phyloP scores from a whole-genome alignment of 2,888 invertebrate genomes.

The Sphecodes monilicornis region DNA sequence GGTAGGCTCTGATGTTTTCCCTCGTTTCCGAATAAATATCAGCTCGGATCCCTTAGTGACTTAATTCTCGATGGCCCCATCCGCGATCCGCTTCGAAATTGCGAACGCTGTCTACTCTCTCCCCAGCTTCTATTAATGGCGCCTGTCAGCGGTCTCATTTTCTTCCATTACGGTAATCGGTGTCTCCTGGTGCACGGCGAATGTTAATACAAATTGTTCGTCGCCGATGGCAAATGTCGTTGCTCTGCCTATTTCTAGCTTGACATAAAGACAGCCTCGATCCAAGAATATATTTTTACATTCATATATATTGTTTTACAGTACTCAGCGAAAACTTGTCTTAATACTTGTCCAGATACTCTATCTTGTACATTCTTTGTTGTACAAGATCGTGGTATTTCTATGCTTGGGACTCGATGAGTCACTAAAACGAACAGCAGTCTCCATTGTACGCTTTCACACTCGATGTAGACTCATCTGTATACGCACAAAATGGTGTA shows the following conservation, averaged over 20 bases:
- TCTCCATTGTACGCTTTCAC: no score
- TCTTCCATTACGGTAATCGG: constrained; percentile 44
- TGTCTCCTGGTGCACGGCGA: neutral
- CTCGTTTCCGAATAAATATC: neutral
- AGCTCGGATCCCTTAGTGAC: constrained; percentile 26
- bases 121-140: constrained; percentile 42
- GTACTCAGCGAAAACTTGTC: no score
- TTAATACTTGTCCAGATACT: neutral
- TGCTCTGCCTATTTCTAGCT: neutral
- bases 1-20: neutral
- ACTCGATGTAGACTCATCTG: neutral
- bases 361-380: no score
- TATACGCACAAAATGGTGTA: no score
- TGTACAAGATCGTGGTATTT: neutral
- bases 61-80: constrained; percentile 31
- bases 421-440: no score
- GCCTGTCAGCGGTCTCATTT: constrained; percentile 46
- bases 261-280: neutral
- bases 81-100: neutral
- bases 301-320: neutral
- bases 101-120: neutral
- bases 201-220: constrained; percentile 40
- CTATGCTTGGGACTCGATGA: neutral
- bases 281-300: neutral
- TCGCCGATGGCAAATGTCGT: neutral